phyloP scores from a whole-genome alignment of 2,797 vertebrate species.

The Myotis daubentonii region DNA sequence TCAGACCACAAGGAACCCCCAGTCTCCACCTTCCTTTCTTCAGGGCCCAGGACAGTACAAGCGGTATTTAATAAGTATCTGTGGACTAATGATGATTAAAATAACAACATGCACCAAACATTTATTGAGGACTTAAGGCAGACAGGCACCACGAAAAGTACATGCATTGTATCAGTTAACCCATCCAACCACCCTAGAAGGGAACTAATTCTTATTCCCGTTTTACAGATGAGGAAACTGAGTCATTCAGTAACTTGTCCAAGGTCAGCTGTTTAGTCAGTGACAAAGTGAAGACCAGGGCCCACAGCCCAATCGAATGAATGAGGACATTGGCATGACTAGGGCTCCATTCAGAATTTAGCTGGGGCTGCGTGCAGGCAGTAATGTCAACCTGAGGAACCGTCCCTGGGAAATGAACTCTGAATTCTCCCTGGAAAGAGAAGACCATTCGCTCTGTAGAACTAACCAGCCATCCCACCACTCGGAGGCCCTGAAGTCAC shows the following conservation, averaged over 20 bases:
- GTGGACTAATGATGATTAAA: not conserved
- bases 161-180: not conserved
- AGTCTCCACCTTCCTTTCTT: not conserved
- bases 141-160: not conserved
- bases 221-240: constrained; percentile 16
- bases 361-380: not conserved
- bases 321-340: not conserved
- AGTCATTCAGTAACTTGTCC: not conserved
- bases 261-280: not conserved
- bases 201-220: not conserved
- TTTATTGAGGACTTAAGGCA: not conserved
- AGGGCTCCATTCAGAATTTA: not conserved
- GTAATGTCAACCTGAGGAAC: not conserved
- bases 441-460: not conserved
- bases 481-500: not conserved
- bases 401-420: not conserved
- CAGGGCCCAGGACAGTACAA: not conserved
- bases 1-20: not conserved
- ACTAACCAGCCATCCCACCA: not conserved
- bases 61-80: not conserved
- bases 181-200: not conserved
- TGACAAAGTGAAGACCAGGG: not conserved
- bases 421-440: not conserved
- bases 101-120: not conserved
- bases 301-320: not conserved